Evolutionary conservation across 2,113 vertebrate species (phyloP), one percentile per base, ranked within the genome.

Genomic region (Cygnus atratus): DNA sequence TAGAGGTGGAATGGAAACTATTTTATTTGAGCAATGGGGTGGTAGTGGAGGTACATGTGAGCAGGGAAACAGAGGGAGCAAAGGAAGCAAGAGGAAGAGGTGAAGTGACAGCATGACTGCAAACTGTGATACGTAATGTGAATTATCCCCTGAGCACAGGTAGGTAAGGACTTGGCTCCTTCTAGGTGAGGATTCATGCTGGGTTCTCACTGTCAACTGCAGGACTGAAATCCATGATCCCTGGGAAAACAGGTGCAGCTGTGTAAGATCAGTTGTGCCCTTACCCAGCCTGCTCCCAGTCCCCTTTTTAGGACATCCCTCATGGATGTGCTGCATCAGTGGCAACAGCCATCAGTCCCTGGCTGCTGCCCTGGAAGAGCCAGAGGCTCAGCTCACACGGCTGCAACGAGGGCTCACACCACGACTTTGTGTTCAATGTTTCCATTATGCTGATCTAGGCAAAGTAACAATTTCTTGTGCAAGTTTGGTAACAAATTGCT

Each of bases 1-100:
- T 11, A 52, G 35, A 46, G 13, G 6, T 50, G 62, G 62, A 48
- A 55, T 0, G 0, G 48, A 13, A 24, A 33, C 3, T 63, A 2
- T 72, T 84, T 76, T 75, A 17, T 72, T 61, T 73, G 59, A 80
- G 39, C 37, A 25, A 10, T 68, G 46, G 62, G 12, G 3, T 75
- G 21, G 43, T 1, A 1, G 3, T 46, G 26, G 41, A 46, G 18
- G 17, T 25, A 9, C 24, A 1, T 3, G 13, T 35, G 35, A 21
- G 10, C 9, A 29, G 29, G n/a, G 68, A 85, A 33, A 14, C 25
- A 19, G 26, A 10, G 29, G 50, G n/a, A 73, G 12, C 19, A 37
- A 37, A 74, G 18, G 48, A 41, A 58, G 39, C 8, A 12, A 25
- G 33, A 50, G n/a, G n/a, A 90, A 66, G 41, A 81, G 28, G 33